A percentile compares a stretch with the other conserved stretches of the same genome.
These are phyloP conservation scores for Hoplostethus mediterraneus DNA, from an alignment of 2,797 vertebrate species.

Conservation along the genomic window DNA sequence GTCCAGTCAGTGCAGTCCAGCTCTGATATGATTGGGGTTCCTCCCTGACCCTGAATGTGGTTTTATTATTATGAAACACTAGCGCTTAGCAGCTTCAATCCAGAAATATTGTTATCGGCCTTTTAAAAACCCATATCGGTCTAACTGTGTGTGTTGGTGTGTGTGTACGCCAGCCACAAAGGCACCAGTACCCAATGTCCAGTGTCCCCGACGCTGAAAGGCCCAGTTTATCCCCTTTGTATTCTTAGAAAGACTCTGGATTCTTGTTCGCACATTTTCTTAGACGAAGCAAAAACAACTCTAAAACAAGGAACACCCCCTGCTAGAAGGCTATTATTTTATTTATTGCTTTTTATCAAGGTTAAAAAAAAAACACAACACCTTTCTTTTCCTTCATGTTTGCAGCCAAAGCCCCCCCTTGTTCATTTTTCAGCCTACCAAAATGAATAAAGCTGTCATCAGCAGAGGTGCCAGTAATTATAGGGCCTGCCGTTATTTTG, in stretches of 20 bases:
- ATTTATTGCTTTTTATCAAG: neutral
- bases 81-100: too few relatives aligned
- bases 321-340: neutral
- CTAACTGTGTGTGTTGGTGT: neutral
- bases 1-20: too few relatives aligned
- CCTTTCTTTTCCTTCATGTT: neutral
- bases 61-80: too few relatives aligned
- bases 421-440: neutral
- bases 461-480: too few relatives aligned
- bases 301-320: neutral
- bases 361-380: too few relatives aligned
- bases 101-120: too few relatives aligned
- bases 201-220: neutral
- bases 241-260: neutral
- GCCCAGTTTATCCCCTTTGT: neutral
- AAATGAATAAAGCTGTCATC: neutral
- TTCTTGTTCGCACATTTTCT: neutral
- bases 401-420: neutral
- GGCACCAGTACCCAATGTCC: neutral
- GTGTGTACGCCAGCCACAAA: slow-evolving; percentile 2
- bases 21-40: too few relatives aligned
- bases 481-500: too few relatives aligned
- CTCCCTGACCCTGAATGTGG: too few relatives aligned
- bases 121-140: too few relatives aligned
- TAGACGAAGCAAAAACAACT: neutral